Evolutionary conservation across 2,888 invertebrate species (phyloP).

Genomic region (Unio pictorum): DNA sequence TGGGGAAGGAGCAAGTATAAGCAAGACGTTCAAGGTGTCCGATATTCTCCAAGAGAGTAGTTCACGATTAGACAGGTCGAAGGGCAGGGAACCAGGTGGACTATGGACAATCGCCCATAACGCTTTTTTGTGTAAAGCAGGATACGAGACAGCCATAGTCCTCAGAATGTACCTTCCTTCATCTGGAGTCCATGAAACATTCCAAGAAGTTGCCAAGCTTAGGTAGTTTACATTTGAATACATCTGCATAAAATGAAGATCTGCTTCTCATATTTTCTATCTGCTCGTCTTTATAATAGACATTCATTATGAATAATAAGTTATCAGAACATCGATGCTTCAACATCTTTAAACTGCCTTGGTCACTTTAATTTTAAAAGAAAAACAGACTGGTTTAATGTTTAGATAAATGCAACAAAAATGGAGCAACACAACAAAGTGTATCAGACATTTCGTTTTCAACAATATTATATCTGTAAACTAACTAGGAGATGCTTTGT

Average conservation of each 20-base stretch:
- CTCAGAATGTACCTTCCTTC: slow-evolving; percentile 47
- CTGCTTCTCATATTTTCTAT: too few relatives aligned
- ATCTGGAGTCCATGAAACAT: slow-evolving; percentile 35
- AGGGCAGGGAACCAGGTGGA: slow-evolving; percentile 25
- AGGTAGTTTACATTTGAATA: slow-evolving; percentile 31
- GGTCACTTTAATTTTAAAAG: too few relatives aligned
- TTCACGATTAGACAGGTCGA: slow-evolving; percentile 8
- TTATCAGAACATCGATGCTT: too few relatives aligned
- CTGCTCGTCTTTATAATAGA: too few relatives aligned
- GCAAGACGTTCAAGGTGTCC: slow-evolving; percentile 32
- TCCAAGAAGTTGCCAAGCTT: slow-evolving; percentile 50
- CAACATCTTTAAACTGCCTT: too few relatives aligned
- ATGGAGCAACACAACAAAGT: too few relatives aligned
- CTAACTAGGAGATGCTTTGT: too few relatives aligned
- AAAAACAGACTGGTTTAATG: too few relatives aligned
- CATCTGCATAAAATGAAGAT: background rate
- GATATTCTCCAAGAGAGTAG: slow-evolving; percentile 30
- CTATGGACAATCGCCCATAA: slow-evolving; percentile 44
- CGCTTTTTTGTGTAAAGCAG: slow-evolving; percentile 30
- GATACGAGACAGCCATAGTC: slow-evolving; percentile 24
- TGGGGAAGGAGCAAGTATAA: slow-evolving; percentile 12
- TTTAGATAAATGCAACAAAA: too few relatives aligned
- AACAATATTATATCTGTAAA: too few relatives aligned
- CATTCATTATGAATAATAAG: too few relatives aligned
- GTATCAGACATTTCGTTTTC: too few relatives aligned